Evolutionary conservation across 2,888 invertebrate genomes (phyloP), one percentile per base, ranked within the genome.

Genomic region (Tillus elongatus): DNA sequence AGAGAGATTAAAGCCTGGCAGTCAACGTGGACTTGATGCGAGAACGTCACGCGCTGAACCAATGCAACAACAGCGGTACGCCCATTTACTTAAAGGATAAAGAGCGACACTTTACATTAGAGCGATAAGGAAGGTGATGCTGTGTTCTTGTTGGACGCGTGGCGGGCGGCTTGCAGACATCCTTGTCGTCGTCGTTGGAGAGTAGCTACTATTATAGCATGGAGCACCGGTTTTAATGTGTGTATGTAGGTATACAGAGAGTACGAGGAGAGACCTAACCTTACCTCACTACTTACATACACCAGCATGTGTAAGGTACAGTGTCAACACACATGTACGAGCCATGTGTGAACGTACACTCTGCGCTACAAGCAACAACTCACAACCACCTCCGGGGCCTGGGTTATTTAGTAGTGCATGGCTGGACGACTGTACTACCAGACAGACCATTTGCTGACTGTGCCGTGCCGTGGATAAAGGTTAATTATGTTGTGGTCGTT

Each of bases 141-240:
- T 38, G 37, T n/a, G n/a, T n/a, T n/a, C n/a, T n/a, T n/a, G n/a
- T n/a, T n/a, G n/a, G n/a, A n/a, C n/a, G n/a, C n/a, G n/a, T n/a
- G n/a, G n/a, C n/a, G n/a, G n/a, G n/a, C n/a, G n/a, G n/a, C n/a
- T n/a, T n/a, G n/a, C n/a, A n/a, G n/a, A 49, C 55, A 50, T 63
- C 61, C 57, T 58, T 59, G 55, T 64, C 59, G 45, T 39, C 49
- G 40, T 36, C n/a, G 39, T 41, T 36, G 46, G 37, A 34, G 52
- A 58, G 58, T 58, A 60, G 62, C 63, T 64, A 60, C 63, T 60
- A 62, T 61, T 61, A 64, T 60, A 60, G 62, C n/a, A n/a, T n/a
- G n/a, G n/a, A n/a, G n/a, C 57, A 52, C 54, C 55, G 54, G 60
- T 60, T 62, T n/a, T 60, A 60, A 59, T 29, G 33, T 59, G 58